Evolutionary conservation across 2,888 invertebrate species (phyloP).

Genomic region (Epirrhoe alternata): DNA sequence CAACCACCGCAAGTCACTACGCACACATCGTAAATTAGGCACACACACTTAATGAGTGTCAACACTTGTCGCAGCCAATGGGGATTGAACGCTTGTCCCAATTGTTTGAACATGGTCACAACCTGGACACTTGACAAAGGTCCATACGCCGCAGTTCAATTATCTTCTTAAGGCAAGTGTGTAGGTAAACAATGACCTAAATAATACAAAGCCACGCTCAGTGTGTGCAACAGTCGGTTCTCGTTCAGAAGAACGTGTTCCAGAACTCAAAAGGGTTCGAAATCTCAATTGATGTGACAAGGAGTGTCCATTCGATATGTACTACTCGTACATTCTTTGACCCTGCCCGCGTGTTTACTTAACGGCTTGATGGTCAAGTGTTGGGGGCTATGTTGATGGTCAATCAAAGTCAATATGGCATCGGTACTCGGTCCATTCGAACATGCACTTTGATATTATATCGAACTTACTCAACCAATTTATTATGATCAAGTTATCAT

Average conservation of each 20-base stretch:
- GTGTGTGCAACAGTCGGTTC: too few species aligned
- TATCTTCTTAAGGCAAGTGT: too few species aligned
- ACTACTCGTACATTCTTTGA: conserved; percentile 40
- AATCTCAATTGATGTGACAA: too few species aligned
- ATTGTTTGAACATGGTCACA: conserved; percentile 70
- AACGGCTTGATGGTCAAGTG: conserved; percentile 26
- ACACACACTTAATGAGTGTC: conserved; percentile 80
- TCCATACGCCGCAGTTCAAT: too few species aligned
- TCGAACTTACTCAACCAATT: too few species aligned
- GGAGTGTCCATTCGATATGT: too few species aligned
- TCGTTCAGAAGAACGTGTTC: too few species aligned
- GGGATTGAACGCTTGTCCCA: conserved; percentile 68
- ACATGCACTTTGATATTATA: not conserved
- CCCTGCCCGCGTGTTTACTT: conserved; percentile 34
- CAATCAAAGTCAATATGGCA: not conserved
- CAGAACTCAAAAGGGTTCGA: too few species aligned
- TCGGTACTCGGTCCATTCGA: not conserved
- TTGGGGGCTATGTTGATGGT: conserved; percentile 2
- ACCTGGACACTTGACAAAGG: too few species aligned
- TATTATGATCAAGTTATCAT: too few species aligned
- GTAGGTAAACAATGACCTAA: too few species aligned
- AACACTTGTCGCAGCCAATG: conserved; percentile 73
- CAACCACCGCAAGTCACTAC: conserved; percentile 47
- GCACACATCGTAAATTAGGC: conserved; percentile 81
- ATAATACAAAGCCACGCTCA: too few species aligned